A percentile compares a stretch with the other conserved stretches of the same genome.
phyloP scores from a whole-genome alignment of 1,140 invertebrate genomes.

The Holotrichia oblita region DNA sequence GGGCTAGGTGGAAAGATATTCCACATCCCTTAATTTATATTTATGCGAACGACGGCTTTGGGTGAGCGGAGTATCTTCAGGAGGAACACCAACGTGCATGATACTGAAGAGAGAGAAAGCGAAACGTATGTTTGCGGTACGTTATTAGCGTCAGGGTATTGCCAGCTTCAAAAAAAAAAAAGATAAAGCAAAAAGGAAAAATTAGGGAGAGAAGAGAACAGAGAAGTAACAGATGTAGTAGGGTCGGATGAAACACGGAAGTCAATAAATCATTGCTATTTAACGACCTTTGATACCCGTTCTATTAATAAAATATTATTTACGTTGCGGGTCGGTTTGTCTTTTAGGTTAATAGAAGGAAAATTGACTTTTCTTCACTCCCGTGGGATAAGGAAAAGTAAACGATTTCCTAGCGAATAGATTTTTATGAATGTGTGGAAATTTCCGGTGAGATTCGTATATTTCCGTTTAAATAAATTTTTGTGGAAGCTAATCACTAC shows the following conservation, averaged over 20 bases:
- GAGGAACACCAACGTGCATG: too few species aligned
- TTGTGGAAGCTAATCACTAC: too few species aligned
- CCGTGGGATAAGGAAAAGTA: too few species aligned
- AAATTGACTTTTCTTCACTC: neutral
- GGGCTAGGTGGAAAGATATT: neutral
- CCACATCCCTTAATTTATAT: conserved; percentile 4
- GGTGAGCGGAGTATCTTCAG: too few species aligned
- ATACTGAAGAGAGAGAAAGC: neutral
- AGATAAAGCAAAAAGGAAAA: too few species aligned
- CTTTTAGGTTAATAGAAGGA: conserved; percentile 6
- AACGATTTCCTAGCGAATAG: too few species aligned
- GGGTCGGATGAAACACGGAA: conserved; percentile 5
- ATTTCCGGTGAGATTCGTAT: too few species aligned
- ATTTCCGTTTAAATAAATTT: too few species aligned
- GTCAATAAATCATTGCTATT: conserved; percentile 2
- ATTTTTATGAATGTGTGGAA: too few species aligned
- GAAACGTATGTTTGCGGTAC: neutral
- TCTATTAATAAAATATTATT: conserved; percentile 15
- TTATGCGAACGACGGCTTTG: neutral
- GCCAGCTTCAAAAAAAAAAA: too few species aligned
- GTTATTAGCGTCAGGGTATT: too few species aligned
- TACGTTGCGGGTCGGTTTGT: neutral
- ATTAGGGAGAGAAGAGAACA: neutral
- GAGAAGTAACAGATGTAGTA: neutral
- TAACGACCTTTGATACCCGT: neutral